A percentile compares a stretch with the other conserved stretches of the same genome.
Conservation (phyloP, 2,797 vertebrate species). For the Protosalanx chinensis region DNA sequence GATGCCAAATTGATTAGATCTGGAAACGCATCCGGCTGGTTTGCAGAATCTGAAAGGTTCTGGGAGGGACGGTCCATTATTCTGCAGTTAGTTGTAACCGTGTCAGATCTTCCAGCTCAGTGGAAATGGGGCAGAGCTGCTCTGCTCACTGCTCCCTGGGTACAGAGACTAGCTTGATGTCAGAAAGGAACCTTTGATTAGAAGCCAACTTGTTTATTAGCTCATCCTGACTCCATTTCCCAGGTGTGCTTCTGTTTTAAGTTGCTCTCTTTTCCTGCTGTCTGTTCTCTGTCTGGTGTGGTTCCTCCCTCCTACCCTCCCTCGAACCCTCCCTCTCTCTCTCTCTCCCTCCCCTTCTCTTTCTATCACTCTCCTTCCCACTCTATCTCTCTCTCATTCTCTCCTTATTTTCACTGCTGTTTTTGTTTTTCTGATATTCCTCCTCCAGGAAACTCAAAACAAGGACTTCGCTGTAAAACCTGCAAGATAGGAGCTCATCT, state of each 20-base stretch:
- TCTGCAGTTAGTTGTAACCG: constrained; percentile 35
- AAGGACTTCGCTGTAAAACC: constrained; percentile 86
- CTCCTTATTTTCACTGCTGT: no score
- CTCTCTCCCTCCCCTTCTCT: neutral
- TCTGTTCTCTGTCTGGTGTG: neutral
- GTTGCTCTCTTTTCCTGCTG: neutral
- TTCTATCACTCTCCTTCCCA: neutral
- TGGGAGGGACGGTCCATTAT: constrained; percentile 49
- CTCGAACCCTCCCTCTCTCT: neutral
- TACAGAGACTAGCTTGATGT: neutral
- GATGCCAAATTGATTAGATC: constrained; percentile 42
- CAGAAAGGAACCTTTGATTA: constrained; percentile 31
- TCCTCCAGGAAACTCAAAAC: constrained; percentile 85
- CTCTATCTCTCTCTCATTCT: neutral
- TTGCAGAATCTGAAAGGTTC: constrained; percentile 38
- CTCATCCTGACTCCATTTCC: neutral
- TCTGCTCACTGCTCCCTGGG: constrained; percentile 38
- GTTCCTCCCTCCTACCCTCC: no score
- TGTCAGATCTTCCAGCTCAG: constrained; percentile 3
- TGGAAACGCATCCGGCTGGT: constrained; percentile 54
- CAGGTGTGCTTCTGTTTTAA: neutral
- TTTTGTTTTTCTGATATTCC: neutral
- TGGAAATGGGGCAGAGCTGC: constrained; percentile 25
- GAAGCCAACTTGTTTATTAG: constrained; percentile 26
- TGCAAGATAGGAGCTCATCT: constrained; percentile 90